Evolutionary conservation across 1,140 invertebrate species (phyloP), one percentile per base, ranked within the genome.

Genomic region (Drosophila baimaii): DNA sequence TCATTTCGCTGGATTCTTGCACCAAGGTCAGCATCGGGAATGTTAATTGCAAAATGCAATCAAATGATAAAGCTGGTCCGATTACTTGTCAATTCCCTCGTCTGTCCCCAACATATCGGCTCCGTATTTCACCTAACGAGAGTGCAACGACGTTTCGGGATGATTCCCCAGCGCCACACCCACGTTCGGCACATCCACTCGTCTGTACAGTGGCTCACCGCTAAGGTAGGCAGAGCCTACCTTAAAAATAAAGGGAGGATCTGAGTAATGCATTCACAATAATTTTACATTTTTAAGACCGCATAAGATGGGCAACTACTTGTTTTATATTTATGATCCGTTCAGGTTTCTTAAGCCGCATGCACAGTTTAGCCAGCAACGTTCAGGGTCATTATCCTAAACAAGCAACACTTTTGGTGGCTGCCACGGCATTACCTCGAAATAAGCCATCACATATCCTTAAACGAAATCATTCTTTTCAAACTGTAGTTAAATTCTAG

Each of bases 371-470:
- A 68, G 52, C 62, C 69, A 78, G 17, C 47, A 41, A 62, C 62
- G 56, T 47, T 64, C 79, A 82, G 79, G 80, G 80, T 82, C 80
- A 82, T 81, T 82, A 81, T 78, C 79, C 80, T 75, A 78, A 82
- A 70, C 64, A 70, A 73, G 76, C 71, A 54, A 52, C 56, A 65
- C 41, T 70, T 25, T 23, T 29, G 39, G 29, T 44, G 51, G 46
- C 31, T 57, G 64, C 39, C 37, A 23, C n/a, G 15, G 12, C 21
- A 12, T 33, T 33, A 10, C 6, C 23, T 58, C n/a, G 29, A 72
- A 72, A 47, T 74, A 68, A 75, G 65, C 61, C 66, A 71, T 62
- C 66, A 71, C 65, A 51, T 29, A 54, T 54, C 19, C 3, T 23
- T 25, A 21, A 27, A 15, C 27, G n/a, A 29, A 51, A 5, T 31